phyloP scores from a whole-genome alignment of 2,797 vertebrate species.

The Myotis myotis region DNA sequence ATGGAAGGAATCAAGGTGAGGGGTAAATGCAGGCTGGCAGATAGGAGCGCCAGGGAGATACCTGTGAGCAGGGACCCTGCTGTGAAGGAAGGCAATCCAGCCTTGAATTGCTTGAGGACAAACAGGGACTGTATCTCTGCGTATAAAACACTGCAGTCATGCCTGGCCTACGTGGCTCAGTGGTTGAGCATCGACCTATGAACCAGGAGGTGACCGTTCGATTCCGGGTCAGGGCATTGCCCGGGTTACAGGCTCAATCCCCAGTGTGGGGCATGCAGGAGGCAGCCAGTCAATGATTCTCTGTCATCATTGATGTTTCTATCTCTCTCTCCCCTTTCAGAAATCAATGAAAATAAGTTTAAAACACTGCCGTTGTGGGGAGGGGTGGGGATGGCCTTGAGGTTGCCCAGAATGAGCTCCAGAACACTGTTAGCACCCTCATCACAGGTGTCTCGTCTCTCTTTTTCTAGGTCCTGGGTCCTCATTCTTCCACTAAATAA shows the following conservation, averaged over 20 bases:
- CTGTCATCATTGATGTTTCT: too few relatives aligned
- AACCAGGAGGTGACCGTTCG: too few relatives aligned
- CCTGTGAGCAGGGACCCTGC: accelerated
- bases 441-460: neutral
- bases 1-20: constrained; percentile 13
- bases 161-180: too few relatives aligned
- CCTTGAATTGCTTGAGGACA: too few relatives aligned
- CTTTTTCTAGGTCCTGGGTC: neutral
- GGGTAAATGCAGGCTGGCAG: neutral
- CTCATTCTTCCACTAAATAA: neutral
- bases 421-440: neutral
- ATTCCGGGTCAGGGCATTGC: too few relatives aligned
- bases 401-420: neutral
- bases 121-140: neutral
- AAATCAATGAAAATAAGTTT: too few relatives aligned
- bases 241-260: too few relatives aligned
- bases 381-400: neutral
- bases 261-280: too few relatives aligned
- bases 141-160: neutral
- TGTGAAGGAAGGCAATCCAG: neutral
- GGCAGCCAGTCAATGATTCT: too few relatives aligned
- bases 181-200: too few relatives aligned
- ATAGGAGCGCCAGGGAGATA: neutral
- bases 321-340: too few relatives aligned
- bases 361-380: neutral